These are phyloP conservation scores for Heliocidaris erythrogramma DNA, from an alignment of 35 echinoderm and acorn worm genomes.

Conservation along the genomic window DNA sequence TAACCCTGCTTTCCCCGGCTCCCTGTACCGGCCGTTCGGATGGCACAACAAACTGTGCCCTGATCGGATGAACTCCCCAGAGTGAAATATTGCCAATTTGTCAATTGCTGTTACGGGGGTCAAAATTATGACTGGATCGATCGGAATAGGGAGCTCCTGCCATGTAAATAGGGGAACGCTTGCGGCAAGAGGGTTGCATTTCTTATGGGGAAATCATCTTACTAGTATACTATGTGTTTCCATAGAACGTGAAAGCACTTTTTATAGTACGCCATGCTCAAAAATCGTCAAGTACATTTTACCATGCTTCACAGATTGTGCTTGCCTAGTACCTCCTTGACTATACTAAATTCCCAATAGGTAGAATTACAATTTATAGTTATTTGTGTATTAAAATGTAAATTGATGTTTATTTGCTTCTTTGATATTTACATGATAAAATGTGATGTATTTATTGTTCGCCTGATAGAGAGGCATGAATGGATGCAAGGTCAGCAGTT, in stretches of 20 bases:
- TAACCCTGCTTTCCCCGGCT: neutral
- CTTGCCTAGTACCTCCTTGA: neutral
- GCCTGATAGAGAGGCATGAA: no score
- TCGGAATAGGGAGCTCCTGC: neutral
- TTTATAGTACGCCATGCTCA: neutral
- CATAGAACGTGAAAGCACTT: neutral
- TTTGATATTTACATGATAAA: neutral
- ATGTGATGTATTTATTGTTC: no score
- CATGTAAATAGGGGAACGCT: neutral
- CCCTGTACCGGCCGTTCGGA: neutral
- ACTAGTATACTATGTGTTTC: neutral
- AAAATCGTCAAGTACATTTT: neutral
- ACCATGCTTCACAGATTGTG: neutral
- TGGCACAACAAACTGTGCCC: conserved; percentile 23
- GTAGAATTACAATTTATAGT: neutral
- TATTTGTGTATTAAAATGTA: neutral
- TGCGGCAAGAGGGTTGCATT: neutral
- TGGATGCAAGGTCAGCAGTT: no score
- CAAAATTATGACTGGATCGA: conserved; percentile 17
- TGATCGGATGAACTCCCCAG: conserved; percentile 37
- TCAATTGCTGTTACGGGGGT: conserved; percentile 24
- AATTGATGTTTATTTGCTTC: neutral
- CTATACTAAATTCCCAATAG: neutral
- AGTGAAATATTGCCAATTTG: conserved; percentile 56
- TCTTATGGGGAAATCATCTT: neutral